Evolutionary conservation across 64 coral and sea anemone species (phyloP), one percentile per base, ranked within the genome.

Genomic region (Montipora capricornis): DNA sequence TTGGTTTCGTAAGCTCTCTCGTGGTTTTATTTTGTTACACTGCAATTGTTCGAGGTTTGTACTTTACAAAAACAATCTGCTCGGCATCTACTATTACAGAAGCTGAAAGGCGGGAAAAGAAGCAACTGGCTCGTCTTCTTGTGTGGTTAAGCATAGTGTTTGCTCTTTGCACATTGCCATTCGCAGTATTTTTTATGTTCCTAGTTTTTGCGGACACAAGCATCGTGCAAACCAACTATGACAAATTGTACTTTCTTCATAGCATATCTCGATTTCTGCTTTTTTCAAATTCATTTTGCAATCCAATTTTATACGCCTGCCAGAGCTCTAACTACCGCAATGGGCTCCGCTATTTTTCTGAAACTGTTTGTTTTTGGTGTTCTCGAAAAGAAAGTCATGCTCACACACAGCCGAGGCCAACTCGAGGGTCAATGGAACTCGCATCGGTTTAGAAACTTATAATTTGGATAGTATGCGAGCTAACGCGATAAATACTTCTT

Each of bases 1-100:
- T 71, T 71, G 82, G 82, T 8, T 22, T 86, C 6, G 5, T 71
- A 49, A 86, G 82, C 46, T 86, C 37, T n/a, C 47, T 71, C 1
- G 68, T 86, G 14, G 37, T 92, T 15, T 50, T 67, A 3, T 44
- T 74, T 47, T 92, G 90, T 11, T 86, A 92, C 15, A 74, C 74
- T 9, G 73, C 45, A 77, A 92, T 92, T 51, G 50, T 92, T n/a
- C 79, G 73, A 26, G 90, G 90, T 16, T 74, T 92, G 2, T 92
- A 76, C 51, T 86, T 86, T 6, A 74, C 90, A 12, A 16, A 14
- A 51, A 86, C 82, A 86, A 86, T 86, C 49, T 86, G 64, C 19
- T 86, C 82, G 46, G 44, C 85, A 77, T 46, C 79, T 19, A 8
- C 77, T 12, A 13, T 37, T 0, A 81, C 13, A 8, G 60, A 53